Percentiles rank a stretch among this genome's conserved stretches.
phyloP scores from a whole-genome alignment of 2,113 vertebrate species.

The Eulacestoma nigropectus region DNA sequence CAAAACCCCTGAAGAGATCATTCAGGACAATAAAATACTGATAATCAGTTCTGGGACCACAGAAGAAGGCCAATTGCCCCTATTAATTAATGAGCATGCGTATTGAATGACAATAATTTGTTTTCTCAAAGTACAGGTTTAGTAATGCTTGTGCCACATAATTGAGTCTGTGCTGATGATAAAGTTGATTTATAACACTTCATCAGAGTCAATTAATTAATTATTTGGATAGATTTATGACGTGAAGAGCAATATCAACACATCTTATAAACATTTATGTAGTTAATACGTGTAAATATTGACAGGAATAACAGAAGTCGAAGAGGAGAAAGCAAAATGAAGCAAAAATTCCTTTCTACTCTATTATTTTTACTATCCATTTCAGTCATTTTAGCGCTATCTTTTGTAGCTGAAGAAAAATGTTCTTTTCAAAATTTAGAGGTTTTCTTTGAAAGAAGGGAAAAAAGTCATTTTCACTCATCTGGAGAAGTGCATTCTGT shows the following conservation, averaged over 20 bases:
- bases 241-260: not conserved
- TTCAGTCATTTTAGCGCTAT: not conserved
- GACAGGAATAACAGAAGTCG: not conserved
- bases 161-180: not conserved
- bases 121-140: not conserved
- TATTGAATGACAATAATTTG: not conserved
- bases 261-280: not conserved
- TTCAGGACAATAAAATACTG: not conserved
- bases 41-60: not conserved
- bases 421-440: not conserved
- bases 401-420: not conserved
- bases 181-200: not conserved
- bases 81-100: not conserved
- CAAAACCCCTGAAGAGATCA: not conserved
- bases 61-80: not conserved
- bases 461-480: not conserved
- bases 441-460: not conserved
- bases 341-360: not conserved
- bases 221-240: not conserved
- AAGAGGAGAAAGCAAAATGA: not conserved
- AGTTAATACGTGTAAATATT: not conserved
- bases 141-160: not conserved
- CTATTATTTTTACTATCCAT: not conserved
- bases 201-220: not conserved
- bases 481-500: not conserved